Conservation (phyloP, 2,888 invertebrate species). For the Hymenopus coronatus region DNA sequence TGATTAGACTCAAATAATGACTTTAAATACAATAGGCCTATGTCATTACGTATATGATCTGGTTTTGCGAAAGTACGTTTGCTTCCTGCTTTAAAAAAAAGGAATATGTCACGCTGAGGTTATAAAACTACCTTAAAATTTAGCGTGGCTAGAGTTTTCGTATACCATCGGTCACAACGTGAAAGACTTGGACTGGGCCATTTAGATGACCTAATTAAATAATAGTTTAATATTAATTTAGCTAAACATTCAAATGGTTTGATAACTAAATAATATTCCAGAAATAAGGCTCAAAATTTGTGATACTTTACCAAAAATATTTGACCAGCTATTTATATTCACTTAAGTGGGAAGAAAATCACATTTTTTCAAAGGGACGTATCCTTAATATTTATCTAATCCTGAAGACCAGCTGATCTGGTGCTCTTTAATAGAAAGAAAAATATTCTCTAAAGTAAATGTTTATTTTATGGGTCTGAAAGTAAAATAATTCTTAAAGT, state of each 20-base stretch:
- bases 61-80: not conserved
- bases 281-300: not conserved
- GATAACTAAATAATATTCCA: not conserved
- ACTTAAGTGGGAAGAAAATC: not conserved
- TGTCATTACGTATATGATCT: conserved; percentile 7
- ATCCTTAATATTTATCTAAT: not conserved
- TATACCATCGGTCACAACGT: conserved; percentile 21
- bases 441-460: not conserved
- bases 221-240: not conserved
- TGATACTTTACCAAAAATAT: not conserved
- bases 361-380: not conserved
- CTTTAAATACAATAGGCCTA: conserved; percentile 16
- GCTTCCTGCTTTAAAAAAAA: not conserved
- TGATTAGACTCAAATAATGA: conserved; percentile 11
- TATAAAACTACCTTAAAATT: conserved; percentile 16
- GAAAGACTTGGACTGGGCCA: conserved; percentile 13
- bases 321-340: not conserved
- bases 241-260: not conserved
- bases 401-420: not conserved
- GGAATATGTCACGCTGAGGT: not conserved
- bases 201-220: not conserved
- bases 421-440: not conserved
- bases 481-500: not conserved
- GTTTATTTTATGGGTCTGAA: not conserved
- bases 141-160: conserved; percentile 20